Evolutionary conservation across 2,113 vertebrate genomes (phyloP).

Genomic region (Apistogramma diplotaenia): DNA sequence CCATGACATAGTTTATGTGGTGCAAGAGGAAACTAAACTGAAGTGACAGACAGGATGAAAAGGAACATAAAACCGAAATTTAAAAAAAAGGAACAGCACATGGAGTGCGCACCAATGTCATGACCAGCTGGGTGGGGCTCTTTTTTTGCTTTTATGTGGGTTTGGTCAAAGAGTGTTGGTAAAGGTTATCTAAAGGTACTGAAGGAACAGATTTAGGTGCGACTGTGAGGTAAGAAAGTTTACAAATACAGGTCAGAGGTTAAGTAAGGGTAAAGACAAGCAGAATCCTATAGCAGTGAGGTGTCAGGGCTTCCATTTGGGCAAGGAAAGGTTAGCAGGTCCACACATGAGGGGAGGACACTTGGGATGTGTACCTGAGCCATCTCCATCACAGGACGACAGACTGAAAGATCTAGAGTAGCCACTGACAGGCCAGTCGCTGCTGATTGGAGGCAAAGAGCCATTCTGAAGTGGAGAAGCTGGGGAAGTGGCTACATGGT

Average conservation of each 20-base stretch:
- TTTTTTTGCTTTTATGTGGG: not conserved
- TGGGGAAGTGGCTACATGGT: slow-evolving; percentile 32
- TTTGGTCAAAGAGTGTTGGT: not conserved
- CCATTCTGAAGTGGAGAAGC: slow-evolving; percentile 45
- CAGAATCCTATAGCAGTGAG: not conserved
- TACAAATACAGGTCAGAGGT: not conserved
- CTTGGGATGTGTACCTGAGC: slow-evolving; percentile 75
- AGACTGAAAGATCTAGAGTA: slow-evolving; percentile 84
- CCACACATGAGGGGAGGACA: slow-evolving; percentile 9
- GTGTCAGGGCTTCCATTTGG: not conserved
- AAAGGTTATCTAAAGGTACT: not conserved
- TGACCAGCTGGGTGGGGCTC: not conserved
- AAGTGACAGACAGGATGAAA: no score
- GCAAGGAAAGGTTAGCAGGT: not conserved
- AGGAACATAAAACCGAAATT: not conserved
- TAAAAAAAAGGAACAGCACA: not conserved
- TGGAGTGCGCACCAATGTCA: not conserved
- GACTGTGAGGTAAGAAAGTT: not conserved
- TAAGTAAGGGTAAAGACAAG: not conserved
- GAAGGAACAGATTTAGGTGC: not conserved
- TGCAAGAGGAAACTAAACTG: no score
- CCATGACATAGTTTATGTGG: no score
- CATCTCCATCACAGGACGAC: slow-evolving; percentile 78
- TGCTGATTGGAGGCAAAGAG: slow-evolving; percentile 81
- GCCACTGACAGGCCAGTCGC: slow-evolving; percentile 82